Base-by-base conservation (phyloP, 2,113 vertebrate species). In the Pachyramphus minor region DNA sequence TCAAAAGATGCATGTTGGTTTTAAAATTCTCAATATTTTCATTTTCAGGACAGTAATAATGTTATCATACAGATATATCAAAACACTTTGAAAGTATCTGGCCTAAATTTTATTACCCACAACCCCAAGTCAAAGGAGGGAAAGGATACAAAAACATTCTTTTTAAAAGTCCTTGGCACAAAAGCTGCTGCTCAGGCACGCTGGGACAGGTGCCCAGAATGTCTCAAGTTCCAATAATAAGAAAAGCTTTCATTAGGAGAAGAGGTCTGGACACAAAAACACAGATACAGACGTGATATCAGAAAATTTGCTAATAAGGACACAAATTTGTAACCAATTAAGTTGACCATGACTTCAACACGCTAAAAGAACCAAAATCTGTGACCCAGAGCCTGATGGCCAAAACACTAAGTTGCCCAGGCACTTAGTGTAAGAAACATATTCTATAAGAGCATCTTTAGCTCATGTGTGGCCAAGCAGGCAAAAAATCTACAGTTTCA, bases 121-220 rank as follows among this genome's bases (percentile, higher is more conserved):
- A 94, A 92, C 22, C 25, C 73, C 58, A 79, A 72, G 56, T 14
- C 92, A 15, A 92, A 91, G 49, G 68, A 90, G 83, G 64, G 56
- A 95, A 93, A 78, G 37, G 82, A 94, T n/a, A 83, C 58, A 90
- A 96, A 95, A 96, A 95, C 86, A 95, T 90, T 96, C 85, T 96
- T 96, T 91, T 93, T 8, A 67, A 39, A 95, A 92, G 79, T 69
- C 86, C 76, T 92, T 96, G 92, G 96, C 92, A 96, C 58, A 94
- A 84, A 96, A 95, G 85, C 56, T 86, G 64, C 83, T 93, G 90
- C 90, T 94, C 72, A 96, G 85, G 79, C 95, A 86, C 90, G 93
- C 83, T 86, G 93, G 96, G 96, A 97, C 90, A 97, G 83, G 93
- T 93, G 95, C 96, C 96, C 95, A 96, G 93, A 95, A 94, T 0